Conservation (phyloP, 2,888 invertebrate genomes). For the Agonum fuliginosum region DNA sequence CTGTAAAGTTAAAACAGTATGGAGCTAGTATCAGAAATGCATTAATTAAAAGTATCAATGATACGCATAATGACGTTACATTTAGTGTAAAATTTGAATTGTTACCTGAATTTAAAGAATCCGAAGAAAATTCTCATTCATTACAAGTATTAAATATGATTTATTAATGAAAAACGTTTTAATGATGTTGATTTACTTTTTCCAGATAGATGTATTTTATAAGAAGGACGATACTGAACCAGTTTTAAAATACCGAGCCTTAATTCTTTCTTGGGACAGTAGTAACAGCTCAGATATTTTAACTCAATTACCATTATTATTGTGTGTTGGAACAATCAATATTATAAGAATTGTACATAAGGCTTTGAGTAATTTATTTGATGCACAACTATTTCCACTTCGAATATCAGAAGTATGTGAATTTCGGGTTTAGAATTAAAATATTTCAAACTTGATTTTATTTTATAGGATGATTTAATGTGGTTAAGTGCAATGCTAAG, state of each 20-base stretch:
- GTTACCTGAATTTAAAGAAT: constrained; percentile 51
- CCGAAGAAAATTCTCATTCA: neutral
- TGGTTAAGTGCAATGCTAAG: constrained; percentile 60
- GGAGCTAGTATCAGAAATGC: constrained; percentile 69
- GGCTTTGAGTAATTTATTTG: constrained; percentile 72
- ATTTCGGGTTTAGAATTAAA: neutral
- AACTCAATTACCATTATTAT: constrained; percentile 72
- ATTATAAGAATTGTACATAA: constrained; percentile 70
- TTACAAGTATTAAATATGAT: constrained; percentile 56
- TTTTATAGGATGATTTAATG: constrained; percentile 57
- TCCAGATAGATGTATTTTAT: constrained; percentile 52
- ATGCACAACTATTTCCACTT: constrained; percentile 73
- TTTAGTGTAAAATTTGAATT: constrained; percentile 66
- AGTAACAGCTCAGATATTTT: constrained; percentile 63
- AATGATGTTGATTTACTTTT: constrained; percentile 64
- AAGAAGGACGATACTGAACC: constrained; percentile 24
- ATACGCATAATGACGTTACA: constrained; percentile 66
- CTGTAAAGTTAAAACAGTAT: constrained; percentile 67
- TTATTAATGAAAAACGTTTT: constrained; percentile 63
- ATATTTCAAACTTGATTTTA: neutral
- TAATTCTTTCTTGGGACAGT: constrained; percentile 44
- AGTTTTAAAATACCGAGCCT: constrained; percentile 49
- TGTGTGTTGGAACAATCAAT: constrained; percentile 73
- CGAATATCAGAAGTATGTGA: constrained; percentile 72
- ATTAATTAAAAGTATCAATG: constrained; percentile 65